Base-by-base conservation (phyloP, 2,888 invertebrate species). In the Sympetrum striolatum region DNA sequence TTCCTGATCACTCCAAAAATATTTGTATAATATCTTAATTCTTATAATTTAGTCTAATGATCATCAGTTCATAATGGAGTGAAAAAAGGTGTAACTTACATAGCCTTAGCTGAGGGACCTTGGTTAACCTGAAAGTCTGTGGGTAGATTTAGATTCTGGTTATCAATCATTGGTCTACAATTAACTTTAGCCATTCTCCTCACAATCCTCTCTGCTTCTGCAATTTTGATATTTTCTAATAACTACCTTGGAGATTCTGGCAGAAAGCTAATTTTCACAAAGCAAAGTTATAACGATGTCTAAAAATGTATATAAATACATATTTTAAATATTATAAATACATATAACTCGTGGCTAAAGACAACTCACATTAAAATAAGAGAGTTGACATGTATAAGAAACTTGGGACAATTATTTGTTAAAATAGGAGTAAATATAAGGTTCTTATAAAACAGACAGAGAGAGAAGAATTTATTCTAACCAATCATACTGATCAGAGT, bases 201-300 rank as follows among this genome's bases (percentile, higher is more conserved):
- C 64, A 94, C 91, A 8, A 94, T 93, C 53, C 92, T 91, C 92
- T 94, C 93, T 6, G 94, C 94, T 79, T 93, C 92, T n/a, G 93
- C 92, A 6, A 93, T 92, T 48, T 93, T 92, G 0, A 92, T 93
- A 80, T 93, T 93, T 90, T 93, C 93, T 12, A 94, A 92, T 22
- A 94, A 92, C 94, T 94, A 94, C 25, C 94, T 93, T 0, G 94
- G 94, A n/a, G 94, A 94, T 39, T 94, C 94, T 1, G 94, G 94
- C 22, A 94, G 94, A 94, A 94, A 94, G 35, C 91, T 91, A 39
- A 22, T 81, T 35, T 31, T 10, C 6, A 64, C 37, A 37, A 35
- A 0, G 31, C 3, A 12, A 25, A 73, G 15, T 3, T 12, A 25
- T 53, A 6, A 1, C 10, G 10, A 10, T 1, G 4, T 44, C 10